Conservation (phyloP, 2,888 invertebrate genomes). For the Clepsis dumicolana region DNA sequence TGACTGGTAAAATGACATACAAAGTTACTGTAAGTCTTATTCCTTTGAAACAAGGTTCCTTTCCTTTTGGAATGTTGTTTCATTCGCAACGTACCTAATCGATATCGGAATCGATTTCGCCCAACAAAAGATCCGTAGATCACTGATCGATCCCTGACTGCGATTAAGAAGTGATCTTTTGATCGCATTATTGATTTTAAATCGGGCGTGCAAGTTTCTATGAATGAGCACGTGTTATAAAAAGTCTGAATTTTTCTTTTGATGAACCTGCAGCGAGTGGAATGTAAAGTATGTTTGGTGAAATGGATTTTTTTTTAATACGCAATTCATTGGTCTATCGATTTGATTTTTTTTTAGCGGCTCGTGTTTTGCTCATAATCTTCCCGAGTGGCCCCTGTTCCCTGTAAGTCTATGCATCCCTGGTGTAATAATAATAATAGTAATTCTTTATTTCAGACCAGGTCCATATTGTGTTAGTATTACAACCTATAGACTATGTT, state of each 20-base stretch:
- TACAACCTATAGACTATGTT: no score
- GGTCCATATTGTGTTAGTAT: no score
- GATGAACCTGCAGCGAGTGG: conserved; percentile 45
- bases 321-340: no score
- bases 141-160: conserved; percentile 81
- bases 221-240: conserved; percentile 56
- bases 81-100: conserved; percentile 70
- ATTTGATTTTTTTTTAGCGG: no score
- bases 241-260: conserved; percentile 42
- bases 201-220: conserved; percentile 70
- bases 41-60: background rate
- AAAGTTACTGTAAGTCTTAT: conserved; percentile 6
- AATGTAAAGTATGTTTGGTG: conserved; percentile 42
- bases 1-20: background rate
- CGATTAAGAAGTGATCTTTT: conserved; percentile 77
- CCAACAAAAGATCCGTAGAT: conserved; percentile 79
- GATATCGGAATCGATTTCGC: conserved; percentile 75
- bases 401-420: no score
- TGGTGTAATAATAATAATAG: no score
- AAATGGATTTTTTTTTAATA: no score
- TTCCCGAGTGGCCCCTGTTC: no score
- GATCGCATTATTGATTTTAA: conserved; percentile 80
- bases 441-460: no score
- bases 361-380: no score
- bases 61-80: conserved; percentile 47